A percentile compares a stretch with the other conserved stretches of the same genome.
Evolutionary conservation across 2,797 vertebrate species (phyloP).

Genomic region (Manis crassicaudata): DNA sequence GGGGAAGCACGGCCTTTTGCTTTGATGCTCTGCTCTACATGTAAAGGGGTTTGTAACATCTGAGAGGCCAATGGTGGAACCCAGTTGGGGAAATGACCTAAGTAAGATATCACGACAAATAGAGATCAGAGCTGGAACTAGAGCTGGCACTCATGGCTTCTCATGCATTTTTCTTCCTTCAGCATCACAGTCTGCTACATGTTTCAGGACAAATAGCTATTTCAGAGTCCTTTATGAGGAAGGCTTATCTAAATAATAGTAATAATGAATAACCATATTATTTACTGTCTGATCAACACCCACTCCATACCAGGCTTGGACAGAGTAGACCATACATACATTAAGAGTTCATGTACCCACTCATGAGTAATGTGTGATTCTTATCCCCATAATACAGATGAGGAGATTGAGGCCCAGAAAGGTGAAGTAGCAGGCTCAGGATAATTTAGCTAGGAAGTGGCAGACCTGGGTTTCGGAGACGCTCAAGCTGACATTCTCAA

Average conservation of each 20-base stretch:
- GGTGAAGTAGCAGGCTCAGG: neutral
- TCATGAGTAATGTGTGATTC: neutral
- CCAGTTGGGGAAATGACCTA: neutral
- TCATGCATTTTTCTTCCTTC: neutral
- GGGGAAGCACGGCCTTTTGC: neutral
- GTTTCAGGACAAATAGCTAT: neutral
- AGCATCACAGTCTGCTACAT: neutral
- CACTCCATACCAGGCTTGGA: neutral
- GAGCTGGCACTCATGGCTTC: neutral
- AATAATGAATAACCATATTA: neutral
- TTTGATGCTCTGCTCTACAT: neutral
- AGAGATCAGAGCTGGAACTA: neutral
- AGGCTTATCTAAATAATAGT: neutral
- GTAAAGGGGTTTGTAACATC: neutral
- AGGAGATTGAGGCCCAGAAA: neutral
- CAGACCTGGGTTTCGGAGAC: neutral
- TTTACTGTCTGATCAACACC: too few species aligned
- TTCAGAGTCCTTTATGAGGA: neutral
- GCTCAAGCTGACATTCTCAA: neutral
- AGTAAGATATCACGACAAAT: too few species aligned
- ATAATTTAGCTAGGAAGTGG: neutral
- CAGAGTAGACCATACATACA: rapidly evolving
- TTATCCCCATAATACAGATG: neutral
- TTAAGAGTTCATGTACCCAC: neutral
- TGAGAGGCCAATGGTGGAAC: neutral